Evolutionary conservation across 1,140 invertebrate species (phyloP), one percentile per base, ranked within the genome.

Genomic region (Mercenaria mercenaria): DNA sequence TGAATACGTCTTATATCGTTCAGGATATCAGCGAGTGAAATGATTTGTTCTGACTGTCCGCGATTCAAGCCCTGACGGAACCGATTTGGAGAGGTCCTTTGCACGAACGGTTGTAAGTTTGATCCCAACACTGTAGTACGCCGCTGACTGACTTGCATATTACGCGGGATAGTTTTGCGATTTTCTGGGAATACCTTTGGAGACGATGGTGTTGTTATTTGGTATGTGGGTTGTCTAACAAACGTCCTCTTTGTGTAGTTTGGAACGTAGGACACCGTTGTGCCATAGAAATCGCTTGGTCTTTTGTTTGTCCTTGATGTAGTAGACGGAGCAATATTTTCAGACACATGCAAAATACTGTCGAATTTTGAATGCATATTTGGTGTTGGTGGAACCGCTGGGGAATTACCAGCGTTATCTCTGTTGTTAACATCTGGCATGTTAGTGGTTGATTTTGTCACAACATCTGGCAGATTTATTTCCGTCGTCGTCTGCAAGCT

Each of bases 1-100:
- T 79, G 76, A n/a, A 79, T 52, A 34, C 47, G 43, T 32, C 47
- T 79, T 29, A 79, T 79, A 39, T 79, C 47, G 18, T 79, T 79
- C 34, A 79, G 47, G 23, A 79, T 79, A 56, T 79, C 76, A 34
- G 76, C 47, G 43, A 79, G 47, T 20, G 76, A 79, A 18, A 79
- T 20, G 47, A 56, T 32, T 8, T 79, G 43, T n/a, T 79, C 76
- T 18, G 76, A 37, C 18, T 47, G 47, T 23, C 47, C 32, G 1
- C 72, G 6, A 15, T 76, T 47, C n/a, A 50, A 32, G 3, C 39
- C 43, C 23, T 79, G 76, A 15, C 32, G 76, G 15, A 50, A 37
- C 47, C 74, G 23, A 50, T 50, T 50, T 0, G 74, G 43, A 29
- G 74, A 77, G 0, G 76, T 79, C 10, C 76, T 52, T 13, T 37